phyloP scores from a whole-genome alignment of 2,113 vertebrate genomes.

The Beaufortia kweichowensis region DNA sequence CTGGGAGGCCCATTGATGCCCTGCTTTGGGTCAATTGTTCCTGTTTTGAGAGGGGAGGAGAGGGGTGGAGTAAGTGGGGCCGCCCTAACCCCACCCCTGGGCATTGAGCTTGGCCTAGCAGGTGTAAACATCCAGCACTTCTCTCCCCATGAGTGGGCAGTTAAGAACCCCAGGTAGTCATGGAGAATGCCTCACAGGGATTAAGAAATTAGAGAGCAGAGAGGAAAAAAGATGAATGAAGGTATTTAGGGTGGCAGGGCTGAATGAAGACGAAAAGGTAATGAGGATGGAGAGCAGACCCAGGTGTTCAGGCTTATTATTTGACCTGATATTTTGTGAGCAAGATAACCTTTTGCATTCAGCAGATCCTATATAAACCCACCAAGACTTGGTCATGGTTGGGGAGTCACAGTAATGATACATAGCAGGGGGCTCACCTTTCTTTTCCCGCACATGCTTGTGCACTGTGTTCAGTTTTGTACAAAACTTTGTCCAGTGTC shows the following conservation, averaged over 20 bases:
- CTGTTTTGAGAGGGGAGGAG: slow-evolving; percentile 71
- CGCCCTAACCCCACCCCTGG: slow-evolving; percentile 73
- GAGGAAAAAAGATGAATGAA: slow-evolving; percentile 36
- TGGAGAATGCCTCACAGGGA: slow-evolving; percentile 61
- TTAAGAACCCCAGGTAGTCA: slow-evolving; percentile 65
- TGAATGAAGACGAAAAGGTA: slow-evolving; percentile 14
- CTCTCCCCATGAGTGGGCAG: slow-evolving; percentile 65
- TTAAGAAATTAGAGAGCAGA: slow-evolving; percentile 65
- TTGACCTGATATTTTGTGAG: slow-evolving; percentile 55
- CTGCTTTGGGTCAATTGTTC: slow-evolving; percentile 73
- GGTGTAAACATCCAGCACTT: slow-evolving; percentile 75
- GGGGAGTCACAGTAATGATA: slow-evolving; percentile 24
- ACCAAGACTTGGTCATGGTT: slow-evolving; percentile 34
- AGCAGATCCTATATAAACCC: slow-evolving; percentile 47
- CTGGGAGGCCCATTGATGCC: slow-evolving; percentile 64
- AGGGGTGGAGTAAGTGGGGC: slow-evolving; percentile 71
- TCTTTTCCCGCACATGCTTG: slow-evolving; percentile 26
- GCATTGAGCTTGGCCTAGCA: slow-evolving; percentile 74
- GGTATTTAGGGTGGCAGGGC: slow-evolving; percentile 21
- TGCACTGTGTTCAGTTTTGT: slow-evolving; percentile 7
- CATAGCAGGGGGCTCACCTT: slow-evolving; percentile 23
- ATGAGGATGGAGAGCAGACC: slow-evolving; percentile 43
- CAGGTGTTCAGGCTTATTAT: slow-evolving; percentile 65
- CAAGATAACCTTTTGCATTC: slow-evolving; percentile 66
- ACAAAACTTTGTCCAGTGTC: background rate